These are phyloP conservation scores for Peucedramus taeniatus DNA, from an alignment of 2,113 vertebrate species.

Conservation along the genomic window DNA sequence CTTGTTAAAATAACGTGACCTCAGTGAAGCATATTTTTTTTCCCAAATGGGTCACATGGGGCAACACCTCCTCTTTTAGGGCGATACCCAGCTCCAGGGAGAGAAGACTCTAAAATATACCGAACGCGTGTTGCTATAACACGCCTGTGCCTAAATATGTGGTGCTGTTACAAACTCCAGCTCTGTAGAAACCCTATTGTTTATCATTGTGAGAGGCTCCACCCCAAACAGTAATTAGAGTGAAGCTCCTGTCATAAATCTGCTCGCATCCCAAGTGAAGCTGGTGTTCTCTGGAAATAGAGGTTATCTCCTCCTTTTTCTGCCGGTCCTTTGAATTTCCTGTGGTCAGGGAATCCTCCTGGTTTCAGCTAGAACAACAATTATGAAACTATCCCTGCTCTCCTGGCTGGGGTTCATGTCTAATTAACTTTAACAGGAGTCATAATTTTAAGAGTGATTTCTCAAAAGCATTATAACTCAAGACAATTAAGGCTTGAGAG, in stretches of 20 bases:
- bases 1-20: background rate
- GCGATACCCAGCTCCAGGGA: fast-evolving
- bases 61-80: background rate
- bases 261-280: background rate
- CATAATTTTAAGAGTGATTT: slow-evolving; percentile 51
- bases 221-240: background rate
- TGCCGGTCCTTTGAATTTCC: slow-evolving; percentile 33
- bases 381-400: background rate
- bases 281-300: background rate
- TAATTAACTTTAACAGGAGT: slow-evolving; percentile 56
- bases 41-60: background rate
- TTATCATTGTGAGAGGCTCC: background rate
- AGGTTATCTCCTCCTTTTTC: background rate
- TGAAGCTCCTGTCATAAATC: background rate
- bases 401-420: background rate
- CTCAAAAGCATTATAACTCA: slow-evolving; percentile 48
- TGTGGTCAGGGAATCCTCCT: slow-evolving; percentile 6
- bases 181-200: background rate
- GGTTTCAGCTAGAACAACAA: background rate
- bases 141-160: background rate
- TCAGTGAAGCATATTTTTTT: background rate
- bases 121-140: fast-evolving
- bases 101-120: background rate
- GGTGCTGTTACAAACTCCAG: background rate
- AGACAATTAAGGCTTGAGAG: slow-evolving; percentile 55